Evolutionary conservation across 1,140 invertebrate genomes (phyloP), one percentile per base, ranked within the genome.

Genomic region (Maconellicoccus hirsutus): DNA sequence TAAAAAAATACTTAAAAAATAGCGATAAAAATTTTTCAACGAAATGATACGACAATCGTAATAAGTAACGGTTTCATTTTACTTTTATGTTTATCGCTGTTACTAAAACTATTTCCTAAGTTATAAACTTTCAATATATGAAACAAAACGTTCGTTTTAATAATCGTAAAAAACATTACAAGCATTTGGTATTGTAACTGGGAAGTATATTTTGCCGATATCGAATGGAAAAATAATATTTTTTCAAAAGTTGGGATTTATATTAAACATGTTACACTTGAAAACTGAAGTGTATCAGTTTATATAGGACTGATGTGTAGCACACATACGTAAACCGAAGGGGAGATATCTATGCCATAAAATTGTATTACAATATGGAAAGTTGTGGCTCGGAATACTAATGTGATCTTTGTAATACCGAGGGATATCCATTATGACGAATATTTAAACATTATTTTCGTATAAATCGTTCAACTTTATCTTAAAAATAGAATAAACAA

Each of bases 91-190:
- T 52, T 52, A 66, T 66, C 61, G 61, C 21, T 22, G 25, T 66
- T 66, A 66, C 61, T 25, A 23, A 23, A 6, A 66, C 61, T 66
- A 66, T 66, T 66, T 66, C 61, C 61, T 8, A 66, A 66, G 61
- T 66, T 66, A 66, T 66, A 66, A 66, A 66, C 22, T 66, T 66
- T 66, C 25, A 66, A 66, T 59, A 66, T 66, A 25, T 10, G 61
- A 66, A 66, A 66, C 61, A 66, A 59, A 66, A 66, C 61, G 61
- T 66, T 66, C 61, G 61, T 66, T 66, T 52, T 66, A 66, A 66
- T 66, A 66, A 66, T 66, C 61, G 61, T 66, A 66, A 66, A 66
- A 66, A 66, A 66, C 61, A 66, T 66, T 66, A 66, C 61, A 66
- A 66, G 25, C 61, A 66, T 66, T 66, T 14, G 61, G 61, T 19